These are phyloP conservation scores for Gadopsis marmoratus DNA, from an alignment of 2,797 vertebrate species.

Conservation along the genomic window DNA sequence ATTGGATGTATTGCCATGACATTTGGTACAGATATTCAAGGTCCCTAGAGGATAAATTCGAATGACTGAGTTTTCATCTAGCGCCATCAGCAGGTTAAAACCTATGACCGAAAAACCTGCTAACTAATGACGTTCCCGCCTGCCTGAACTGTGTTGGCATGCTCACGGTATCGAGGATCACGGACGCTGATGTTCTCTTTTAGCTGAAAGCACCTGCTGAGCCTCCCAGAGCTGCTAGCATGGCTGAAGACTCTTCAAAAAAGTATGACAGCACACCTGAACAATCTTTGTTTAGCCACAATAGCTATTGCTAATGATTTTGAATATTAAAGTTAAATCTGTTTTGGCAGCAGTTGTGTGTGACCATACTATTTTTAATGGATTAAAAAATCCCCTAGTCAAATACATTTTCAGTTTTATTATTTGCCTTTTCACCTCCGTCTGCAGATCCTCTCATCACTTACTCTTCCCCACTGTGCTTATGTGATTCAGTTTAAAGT, in stretches of 20 bases:
- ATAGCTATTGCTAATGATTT: not conserved
- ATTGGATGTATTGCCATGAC: not conserved
- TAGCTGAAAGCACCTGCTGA: not conserved
- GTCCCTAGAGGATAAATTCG: not conserved
- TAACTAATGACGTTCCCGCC: not conserved
- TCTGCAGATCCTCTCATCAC: conserved; percentile 33
- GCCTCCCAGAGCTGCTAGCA: not conserved
- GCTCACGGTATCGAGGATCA: no score
- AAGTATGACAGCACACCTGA: not conserved
- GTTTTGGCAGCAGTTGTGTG: not conserved
- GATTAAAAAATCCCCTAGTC: conserved; percentile 26
- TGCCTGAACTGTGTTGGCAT: not conserved
- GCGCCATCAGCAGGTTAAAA: no score
- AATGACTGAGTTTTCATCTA: no score
- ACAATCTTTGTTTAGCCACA: conserved; percentile 8
- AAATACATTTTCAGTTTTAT: conserved; percentile 39
- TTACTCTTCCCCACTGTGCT: conserved; percentile 5
- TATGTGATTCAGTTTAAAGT: conserved; percentile 33
- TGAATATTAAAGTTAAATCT: conserved; percentile 1
- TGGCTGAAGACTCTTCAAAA: not conserved
- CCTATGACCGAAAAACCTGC: not conserved
- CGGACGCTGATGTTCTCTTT: no score
- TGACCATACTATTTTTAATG: conserved; percentile 2
- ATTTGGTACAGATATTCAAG: not conserved
- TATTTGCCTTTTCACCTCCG: conserved; percentile 11